Percentiles rank a stretch among this genome's conserved stretches.
phyloP scores from a whole-genome alignment of 2,797 vertebrate species.

The Myripristis jacobus region DNA sequence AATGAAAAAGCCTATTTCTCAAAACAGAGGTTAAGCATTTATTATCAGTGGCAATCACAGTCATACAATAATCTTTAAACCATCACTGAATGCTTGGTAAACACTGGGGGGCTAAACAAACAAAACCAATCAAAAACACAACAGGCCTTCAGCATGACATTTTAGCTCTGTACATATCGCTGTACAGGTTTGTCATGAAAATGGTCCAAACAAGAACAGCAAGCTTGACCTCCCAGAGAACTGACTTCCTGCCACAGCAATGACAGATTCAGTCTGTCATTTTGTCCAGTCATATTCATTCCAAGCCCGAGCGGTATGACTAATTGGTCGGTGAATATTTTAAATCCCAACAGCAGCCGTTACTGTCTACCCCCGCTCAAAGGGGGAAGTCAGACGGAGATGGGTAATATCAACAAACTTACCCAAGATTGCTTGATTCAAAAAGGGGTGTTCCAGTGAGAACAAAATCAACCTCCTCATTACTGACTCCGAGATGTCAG shows the following conservation, averaged over 20 bases:
- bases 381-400: slow-evolving; percentile 16
- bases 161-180: too few species aligned
- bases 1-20: too few species aligned
- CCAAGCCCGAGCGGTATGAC: background rate
- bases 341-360: background rate
- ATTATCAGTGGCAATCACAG: too few species aligned
- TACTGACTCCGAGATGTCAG: slow-evolving; percentile 41
- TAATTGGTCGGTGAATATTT: slow-evolving; percentile 1
- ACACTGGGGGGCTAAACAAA: too few species aligned
- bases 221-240: background rate
- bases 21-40: too few species aligned
- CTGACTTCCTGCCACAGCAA: background rate
- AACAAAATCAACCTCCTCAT: slow-evolving; percentile 32
- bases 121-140: too few species aligned
- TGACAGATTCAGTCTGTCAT: background rate
- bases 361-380: background rate
- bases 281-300: background rate
- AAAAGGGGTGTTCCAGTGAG: slow-evolving; percentile 26
- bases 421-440: slow-evolving; percentile 54
- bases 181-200: background rate
- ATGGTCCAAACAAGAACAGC: background rate
- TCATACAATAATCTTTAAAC: too few species aligned
- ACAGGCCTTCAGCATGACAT: too few species aligned
- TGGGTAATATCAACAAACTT: slow-evolving; percentile 49
- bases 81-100: too few species aligned